A percentile compares a stretch with the other conserved stretches of the same genome.
These are phyloP conservation scores for Drosophila algonquin DNA, from an alignment of 2,888 invertebrate species.

Conservation along the genomic window DNA sequence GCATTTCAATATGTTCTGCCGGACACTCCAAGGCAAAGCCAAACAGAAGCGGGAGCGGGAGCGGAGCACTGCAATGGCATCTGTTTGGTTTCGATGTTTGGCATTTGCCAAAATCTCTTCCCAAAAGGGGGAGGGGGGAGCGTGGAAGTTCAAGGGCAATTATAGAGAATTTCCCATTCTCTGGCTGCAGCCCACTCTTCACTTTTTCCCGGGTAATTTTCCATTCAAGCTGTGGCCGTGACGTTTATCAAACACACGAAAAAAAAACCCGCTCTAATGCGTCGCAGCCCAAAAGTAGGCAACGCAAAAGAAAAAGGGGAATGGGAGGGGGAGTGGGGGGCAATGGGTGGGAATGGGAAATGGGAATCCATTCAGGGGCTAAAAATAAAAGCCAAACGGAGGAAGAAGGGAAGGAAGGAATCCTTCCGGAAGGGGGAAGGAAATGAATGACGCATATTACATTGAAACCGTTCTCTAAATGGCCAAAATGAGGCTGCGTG, in stretches of 20 bases:
- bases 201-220: slow-evolving; percentile 5
- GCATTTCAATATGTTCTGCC: slow-evolving; percentile 54
- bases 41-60: background rate
- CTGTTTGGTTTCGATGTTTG: slow-evolving; percentile 47
- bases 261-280: slow-evolving; percentile 36
- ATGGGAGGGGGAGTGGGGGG: too few relatives aligned
- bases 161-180: slow-evolving; percentile 26
- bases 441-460: slow-evolving; percentile 63
- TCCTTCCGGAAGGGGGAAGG: too few relatives aligned
- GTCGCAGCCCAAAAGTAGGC: slow-evolving; percentile 62
- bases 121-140: background rate
- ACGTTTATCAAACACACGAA: slow-evolving; percentile 16
- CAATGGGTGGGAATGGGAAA: slow-evolving; percentile 3
- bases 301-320: slow-evolving; percentile 1
- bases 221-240: slow-evolving; percentile 31
- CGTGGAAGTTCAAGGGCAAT: slow-evolving; percentile 71
- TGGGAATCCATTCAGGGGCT: slow-evolving; percentile 45
- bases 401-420: background rate
- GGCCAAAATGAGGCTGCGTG: slow-evolving; percentile 12
- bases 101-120: slow-evolving; percentile 51
- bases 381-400: slow-evolving; percentile 59
- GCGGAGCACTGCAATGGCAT: slow-evolving; percentile 19
- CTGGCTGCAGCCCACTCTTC: slow-evolving; percentile 11
- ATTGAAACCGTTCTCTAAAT: slow-evolving; percentile 39
- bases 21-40: slow-evolving; percentile 51